phyloP scores from a whole-genome alignment of 2,113 vertebrate genomes.

The Hyperoodon ampullatus region DNA sequence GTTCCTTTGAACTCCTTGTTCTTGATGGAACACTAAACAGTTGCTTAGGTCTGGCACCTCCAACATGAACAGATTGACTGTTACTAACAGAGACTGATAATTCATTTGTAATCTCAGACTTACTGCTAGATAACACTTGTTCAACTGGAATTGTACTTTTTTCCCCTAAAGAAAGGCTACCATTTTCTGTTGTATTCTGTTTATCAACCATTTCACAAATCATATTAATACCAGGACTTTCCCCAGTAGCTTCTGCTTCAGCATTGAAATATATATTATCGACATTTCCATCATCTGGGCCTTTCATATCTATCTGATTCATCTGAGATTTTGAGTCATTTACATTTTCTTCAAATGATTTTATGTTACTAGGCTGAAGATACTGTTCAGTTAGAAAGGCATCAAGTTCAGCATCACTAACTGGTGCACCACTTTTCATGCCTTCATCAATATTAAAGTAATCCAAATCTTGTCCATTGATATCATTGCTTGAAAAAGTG shows the following conservation, averaged over 20 bases:
- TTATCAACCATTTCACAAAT: constrained; percentile 44
- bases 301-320: constrained; percentile 29
- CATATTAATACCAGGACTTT: neutral
- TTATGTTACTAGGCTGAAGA: constrained; percentile 67
- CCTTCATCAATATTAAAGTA: constrained; percentile 86
- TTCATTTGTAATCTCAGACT: constrained; percentile 59
- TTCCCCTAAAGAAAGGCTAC: constrained; percentile 72
- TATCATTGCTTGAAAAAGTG: constrained; percentile 51
- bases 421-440: constrained; percentile 83
- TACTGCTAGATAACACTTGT: neutral
- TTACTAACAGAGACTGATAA: constrained; percentile 61
- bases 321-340: constrained; percentile 60
- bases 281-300: constrained; percentile 31
- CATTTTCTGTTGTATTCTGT: constrained; percentile 61
- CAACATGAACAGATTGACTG: constrained; percentile 80
- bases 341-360: constrained; percentile 68
- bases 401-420: constrained; percentile 95
- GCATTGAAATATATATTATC: constrained; percentile 17
- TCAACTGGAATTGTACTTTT: neutral
- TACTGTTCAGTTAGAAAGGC: constrained; percentile 91
- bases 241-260: constrained; percentile 64
- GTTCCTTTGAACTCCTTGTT: constrained; percentile 77
- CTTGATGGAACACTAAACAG: constrained; percentile 82
- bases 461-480: constrained; percentile 63
- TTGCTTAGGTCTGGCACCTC: constrained; percentile 93